phyloP scores from a whole-genome alignment of 2,797 vertebrate genomes.

The Tapirus indicus region DNA sequence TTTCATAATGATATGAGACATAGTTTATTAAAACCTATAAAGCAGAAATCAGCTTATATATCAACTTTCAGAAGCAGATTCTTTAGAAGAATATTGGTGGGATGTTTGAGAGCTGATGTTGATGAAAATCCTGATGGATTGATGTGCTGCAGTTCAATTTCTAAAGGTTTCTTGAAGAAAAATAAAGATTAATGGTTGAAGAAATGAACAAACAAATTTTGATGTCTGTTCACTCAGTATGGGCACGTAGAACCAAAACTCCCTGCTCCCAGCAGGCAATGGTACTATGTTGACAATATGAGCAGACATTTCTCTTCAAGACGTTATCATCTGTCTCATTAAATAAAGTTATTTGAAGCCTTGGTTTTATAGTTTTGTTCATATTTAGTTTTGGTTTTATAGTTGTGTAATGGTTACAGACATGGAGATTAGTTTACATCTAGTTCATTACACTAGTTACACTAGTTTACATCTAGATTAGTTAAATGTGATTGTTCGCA shows the following conservation, averaged over 20 bases:
- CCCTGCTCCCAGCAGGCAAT: not conserved
- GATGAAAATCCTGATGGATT: constrained; percentile 26
- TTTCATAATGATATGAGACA: constrained; percentile 14
- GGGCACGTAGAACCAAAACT: not conserved
- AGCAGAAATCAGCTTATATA: constrained; percentile 40
- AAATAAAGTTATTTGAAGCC: constrained; percentile 58
- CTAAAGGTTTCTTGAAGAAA: constrained; percentile 62
- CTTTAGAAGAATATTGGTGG: not conserved
- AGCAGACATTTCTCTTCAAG: constrained; percentile 32
- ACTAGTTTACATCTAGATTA: not conserved
- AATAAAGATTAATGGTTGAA: constrained; percentile 41
- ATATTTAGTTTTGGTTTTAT: constrained; percentile 41
- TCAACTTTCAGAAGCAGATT: constrained; percentile 64
- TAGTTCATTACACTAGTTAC: not conserved
- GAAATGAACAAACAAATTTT: constrained; percentile 37
- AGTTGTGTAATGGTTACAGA: not conserved
- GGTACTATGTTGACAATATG: not conserved
- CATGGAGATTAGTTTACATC: constrained; percentile 24
- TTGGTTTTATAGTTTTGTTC: constrained; percentile 41
- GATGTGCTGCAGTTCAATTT: constrained; percentile 22
- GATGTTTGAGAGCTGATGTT: not conserved
- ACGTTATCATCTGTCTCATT: constrained; percentile 26
- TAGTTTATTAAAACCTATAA: constrained; percentile 63
- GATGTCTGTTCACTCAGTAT: constrained; percentile 9
- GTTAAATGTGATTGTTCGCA: not conserved